Conservation (phyloP, 2,797 vertebrate genomes). For the Melanotaenia pygmaea region DNA sequence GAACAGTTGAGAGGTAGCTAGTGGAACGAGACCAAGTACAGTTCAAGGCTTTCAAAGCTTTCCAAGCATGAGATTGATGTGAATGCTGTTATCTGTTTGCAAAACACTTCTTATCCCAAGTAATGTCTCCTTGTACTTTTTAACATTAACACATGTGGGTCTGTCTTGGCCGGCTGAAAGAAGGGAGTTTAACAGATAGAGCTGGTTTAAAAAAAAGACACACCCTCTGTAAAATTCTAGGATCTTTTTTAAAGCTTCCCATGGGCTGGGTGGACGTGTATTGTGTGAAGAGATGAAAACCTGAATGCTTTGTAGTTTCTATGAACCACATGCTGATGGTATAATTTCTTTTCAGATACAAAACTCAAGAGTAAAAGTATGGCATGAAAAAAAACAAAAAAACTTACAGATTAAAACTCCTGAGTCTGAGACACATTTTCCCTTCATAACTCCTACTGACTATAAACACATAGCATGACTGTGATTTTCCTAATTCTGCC, state of each 20-base stretch:
- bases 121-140: neutral
- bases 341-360: conserved; percentile 19
- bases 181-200: conserved; percentile 45
- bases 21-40: conserved; percentile 48
- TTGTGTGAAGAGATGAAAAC: conserved; percentile 18
- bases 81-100: conserved; percentile 37
- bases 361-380: neutral
- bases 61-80: conserved; percentile 57
- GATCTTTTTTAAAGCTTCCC: conserved; percentile 9
- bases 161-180: neutral
- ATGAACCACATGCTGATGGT: conserved; percentile 18
- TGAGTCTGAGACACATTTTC: conserved; percentile 63
- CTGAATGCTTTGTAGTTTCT: neutral
- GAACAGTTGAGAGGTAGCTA: conserved; percentile 40
- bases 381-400: conserved; percentile 23
- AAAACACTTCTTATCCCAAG: neutral
- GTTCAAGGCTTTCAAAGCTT: conserved; percentile 39
- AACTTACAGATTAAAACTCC: conserved; percentile 19
- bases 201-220: conserved; percentile 41
- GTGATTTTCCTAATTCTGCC: conserved; percentile 58
- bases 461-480: conserved; percentile 55
- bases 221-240: conserved; percentile 15
- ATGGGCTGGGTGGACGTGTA: conserved; percentile 21
- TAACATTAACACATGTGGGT: neutral
- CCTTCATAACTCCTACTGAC: conserved; percentile 40